These are phyloP conservation scores for Schrankia costaestrigalis DNA, from an alignment of 2,888 invertebrate species.

Conservation along the genomic window DNA sequence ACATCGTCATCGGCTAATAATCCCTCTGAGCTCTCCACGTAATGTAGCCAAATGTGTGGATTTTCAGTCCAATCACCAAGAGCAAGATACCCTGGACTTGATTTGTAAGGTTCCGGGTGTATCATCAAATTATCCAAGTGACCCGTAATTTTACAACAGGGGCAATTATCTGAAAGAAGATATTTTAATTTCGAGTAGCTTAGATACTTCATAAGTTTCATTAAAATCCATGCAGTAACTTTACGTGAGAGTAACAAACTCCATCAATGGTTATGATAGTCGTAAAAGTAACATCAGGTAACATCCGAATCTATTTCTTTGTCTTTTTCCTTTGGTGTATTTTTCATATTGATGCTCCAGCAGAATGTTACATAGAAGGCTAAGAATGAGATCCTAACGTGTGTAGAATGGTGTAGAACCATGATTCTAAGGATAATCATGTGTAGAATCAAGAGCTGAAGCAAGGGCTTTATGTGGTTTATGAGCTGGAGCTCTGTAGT, in stretches of 20 bases:
- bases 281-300: no score
- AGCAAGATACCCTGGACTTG: conserved; percentile 43
- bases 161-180: conserved; percentile 40
- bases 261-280: background rate
- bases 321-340: no score
- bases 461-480: no score
- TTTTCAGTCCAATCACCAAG: conserved; percentile 55
- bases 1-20: conserved; percentile 54
- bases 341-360: no score
- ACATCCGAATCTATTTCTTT: no score
- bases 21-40: conserved; percentile 56
- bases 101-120: conserved; percentile 38
- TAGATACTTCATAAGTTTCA: background rate
- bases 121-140: conserved; percentile 54
- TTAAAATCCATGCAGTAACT: no score
- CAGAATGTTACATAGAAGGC: no score
- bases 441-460: no score
- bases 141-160: conserved; percentile 52
- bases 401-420: no score
- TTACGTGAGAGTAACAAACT: background rate
- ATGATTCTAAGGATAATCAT: no score
- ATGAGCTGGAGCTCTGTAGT: no score
- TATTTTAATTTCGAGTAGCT: background rate
- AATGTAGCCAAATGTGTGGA: conserved; percentile 58
- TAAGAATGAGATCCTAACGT: no score